A percentile compares a stretch with the other conserved stretches of the same genome.
These are phyloP conservation scores for Diadegma fenestrale DNA, from an alignment of 2,888 invertebrate species.

Conservation along the genomic window DNA sequence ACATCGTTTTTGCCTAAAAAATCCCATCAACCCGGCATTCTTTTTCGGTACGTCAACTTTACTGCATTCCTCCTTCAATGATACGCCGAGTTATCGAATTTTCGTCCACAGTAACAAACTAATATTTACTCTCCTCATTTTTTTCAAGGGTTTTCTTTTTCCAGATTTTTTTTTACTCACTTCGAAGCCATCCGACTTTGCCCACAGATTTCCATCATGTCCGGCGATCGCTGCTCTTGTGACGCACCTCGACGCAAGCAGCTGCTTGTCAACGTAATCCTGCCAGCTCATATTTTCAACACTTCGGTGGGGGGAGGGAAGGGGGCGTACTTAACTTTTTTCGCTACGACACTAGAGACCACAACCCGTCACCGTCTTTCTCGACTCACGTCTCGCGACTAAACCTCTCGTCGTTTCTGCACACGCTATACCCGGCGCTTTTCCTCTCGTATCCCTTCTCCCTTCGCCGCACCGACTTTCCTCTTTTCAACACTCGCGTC, in stretches of 20 bases:
- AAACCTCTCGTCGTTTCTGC: slow-evolving; percentile 70
- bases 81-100: background rate
- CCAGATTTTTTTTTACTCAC: slow-evolving; percentile 88
- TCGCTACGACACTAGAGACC: slow-evolving; percentile 78
- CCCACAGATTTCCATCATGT: slow-evolving; percentile 98
- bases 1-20: background rate
- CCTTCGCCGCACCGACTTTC: background rate
- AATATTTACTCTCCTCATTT: background rate
- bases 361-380: slow-evolving; percentile 82
- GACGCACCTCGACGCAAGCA: slow-evolving; percentile 97
- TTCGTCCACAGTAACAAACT: background rate
- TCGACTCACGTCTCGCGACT: slow-evolving; percentile 81
- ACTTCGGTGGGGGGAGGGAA: slow-evolving; percentile 70
- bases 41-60: background rate
- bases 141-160: slow-evolving; percentile 6
- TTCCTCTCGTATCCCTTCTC: slow-evolving; percentile 43
- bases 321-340: slow-evolving; percentile 73
- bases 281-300: slow-evolving; percentile 94
- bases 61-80: background rate
- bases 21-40: background rate
- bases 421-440: slow-evolving; percentile 65
- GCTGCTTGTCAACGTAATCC: slow-evolving; percentile 99
- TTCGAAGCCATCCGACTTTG: slow-evolving; percentile 96
- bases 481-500: slow-evolving; percentile 21
- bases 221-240: slow-evolving; percentile 97